These are phyloP conservation scores for Eurystomus gularis DNA, from an alignment of 2,113 vertebrate species.

Conservation along the genomic window DNA sequence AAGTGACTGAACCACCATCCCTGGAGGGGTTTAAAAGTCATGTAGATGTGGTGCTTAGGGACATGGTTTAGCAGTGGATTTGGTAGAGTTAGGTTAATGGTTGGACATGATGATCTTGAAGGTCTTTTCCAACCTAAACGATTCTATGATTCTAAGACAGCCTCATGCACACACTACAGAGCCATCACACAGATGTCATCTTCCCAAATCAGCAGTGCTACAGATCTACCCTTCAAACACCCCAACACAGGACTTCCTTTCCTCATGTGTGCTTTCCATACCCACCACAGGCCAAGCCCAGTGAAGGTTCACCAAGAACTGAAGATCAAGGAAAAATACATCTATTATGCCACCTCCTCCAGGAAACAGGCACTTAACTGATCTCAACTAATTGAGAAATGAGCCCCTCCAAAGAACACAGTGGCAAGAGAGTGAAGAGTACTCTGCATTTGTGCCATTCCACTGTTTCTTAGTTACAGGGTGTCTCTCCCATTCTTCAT, in stretches of 20 bases:
- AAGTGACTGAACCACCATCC: too few relatives aligned
- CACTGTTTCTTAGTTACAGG: not conserved
- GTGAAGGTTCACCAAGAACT: not conserved
- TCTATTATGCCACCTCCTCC: not conserved
- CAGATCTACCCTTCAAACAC: not conserved
- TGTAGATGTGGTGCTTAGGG: too few relatives aligned
- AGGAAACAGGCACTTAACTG: not conserved
- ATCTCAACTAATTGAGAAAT: not conserved
- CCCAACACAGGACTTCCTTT: not conserved
- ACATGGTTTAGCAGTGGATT: too few relatives aligned
- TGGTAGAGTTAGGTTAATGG: too few relatives aligned
- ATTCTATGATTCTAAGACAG: too few relatives aligned
- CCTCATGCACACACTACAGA: not conserved
- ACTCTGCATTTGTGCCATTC: not conserved
- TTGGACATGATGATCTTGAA: too few relatives aligned
- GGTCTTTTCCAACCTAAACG: too few relatives aligned
- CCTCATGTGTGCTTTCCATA: rapidly evolving
- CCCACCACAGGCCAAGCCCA: not conserved
- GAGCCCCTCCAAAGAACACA: not conserved
- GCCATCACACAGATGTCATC: too few relatives aligned
- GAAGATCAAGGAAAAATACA: not conserved
- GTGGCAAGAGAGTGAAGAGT: not conserved
- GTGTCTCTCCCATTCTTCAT: too few relatives aligned
- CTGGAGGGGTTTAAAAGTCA: too few relatives aligned
- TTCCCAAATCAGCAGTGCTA: not conserved